Evolutionary conservation across 2,888 invertebrate genomes (phyloP).

Genomic region (Leucania comma): DNA sequence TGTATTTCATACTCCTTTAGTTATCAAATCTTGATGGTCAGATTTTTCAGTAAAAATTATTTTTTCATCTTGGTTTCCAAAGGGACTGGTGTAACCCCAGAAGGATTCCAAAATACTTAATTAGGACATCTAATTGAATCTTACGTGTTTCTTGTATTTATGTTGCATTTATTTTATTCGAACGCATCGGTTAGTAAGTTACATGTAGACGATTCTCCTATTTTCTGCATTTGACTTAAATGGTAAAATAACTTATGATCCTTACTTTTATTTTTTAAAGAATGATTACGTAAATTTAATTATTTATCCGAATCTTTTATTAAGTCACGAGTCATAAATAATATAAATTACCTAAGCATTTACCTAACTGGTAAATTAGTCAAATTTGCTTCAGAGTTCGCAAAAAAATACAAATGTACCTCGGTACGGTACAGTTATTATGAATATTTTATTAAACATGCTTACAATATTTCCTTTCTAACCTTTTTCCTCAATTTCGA

Average conservation of each 20-base stretch:
- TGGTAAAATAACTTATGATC: not conserved
- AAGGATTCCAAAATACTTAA: not conserved
- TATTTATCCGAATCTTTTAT: not conserved
- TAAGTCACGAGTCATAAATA: not conserved
- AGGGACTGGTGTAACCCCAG: not conserved
- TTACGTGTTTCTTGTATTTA: not conserved
- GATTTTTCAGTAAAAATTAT: not conserved
- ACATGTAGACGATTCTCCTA: no score
- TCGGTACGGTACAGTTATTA: not conserved
- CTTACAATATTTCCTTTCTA: not conserved
- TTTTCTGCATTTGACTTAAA: not conserved
- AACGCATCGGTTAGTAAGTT: no score
- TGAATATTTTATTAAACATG: not conserved
- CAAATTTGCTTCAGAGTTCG: not conserved
- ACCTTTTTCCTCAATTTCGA: constrained; percentile 8
- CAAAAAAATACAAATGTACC: not conserved
- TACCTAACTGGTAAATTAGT: not conserved
- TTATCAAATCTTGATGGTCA: not conserved
- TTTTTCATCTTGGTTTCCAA: not conserved
- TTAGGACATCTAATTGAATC: not conserved
- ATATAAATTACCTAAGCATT: not conserved
- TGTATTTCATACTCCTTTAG: not conserved
- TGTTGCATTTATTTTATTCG: not conserved
- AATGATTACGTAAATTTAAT: not conserved
- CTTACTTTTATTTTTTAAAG: not conserved